Percentiles rank a stretch among this genome's conserved stretches.
phyloP scores from a whole-genome alignment of 1,140 invertebrate genomes.

The Trissolcus basalis region DNA sequence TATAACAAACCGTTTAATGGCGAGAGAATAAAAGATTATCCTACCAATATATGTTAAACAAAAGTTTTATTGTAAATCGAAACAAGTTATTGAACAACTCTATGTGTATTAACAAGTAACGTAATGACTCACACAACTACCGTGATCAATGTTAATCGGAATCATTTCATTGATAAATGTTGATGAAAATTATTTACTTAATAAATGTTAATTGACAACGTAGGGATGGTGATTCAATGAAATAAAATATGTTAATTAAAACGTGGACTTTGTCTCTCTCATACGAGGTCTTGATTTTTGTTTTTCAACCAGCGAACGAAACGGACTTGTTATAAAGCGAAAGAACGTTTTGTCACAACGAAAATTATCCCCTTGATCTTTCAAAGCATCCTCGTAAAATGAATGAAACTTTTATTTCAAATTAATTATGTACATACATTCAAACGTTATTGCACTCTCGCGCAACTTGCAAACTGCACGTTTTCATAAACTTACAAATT shows the following conservation, averaged over 20 bases:
- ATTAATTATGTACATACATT: not conserved
- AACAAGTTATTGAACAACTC: conserved; percentile 36
- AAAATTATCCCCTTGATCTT: too few relatives aligned
- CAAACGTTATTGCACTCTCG: conserved; percentile 2
- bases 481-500: conserved; percentile 1
- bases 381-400: too few relatives aligned
- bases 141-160: conserved; percentile 50
- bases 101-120: conserved; percentile 52
- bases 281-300: not conserved
- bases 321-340: too few relatives aligned
- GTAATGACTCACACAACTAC: conserved; percentile 32
- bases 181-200: conserved; percentile 49
- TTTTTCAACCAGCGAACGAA: too few relatives aligned
- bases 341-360: too few relatives aligned
- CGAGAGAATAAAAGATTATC: conserved; percentile 38
- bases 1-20: conserved; percentile 28
- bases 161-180: conserved; percentile 56
- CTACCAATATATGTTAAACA: conserved; percentile 35
- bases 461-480: not conserved
- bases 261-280: conserved; percentile 8
- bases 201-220: conserved; percentile 50
- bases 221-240: conserved; percentile 43
- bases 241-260: conserved; percentile 52
- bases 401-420: not conserved
- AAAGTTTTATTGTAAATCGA: conserved; percentile 48